Evolutionary conservation across 2,113 vertebrate species (phyloP).

Genomic region (Chlorocebus sabaeus): DNA sequence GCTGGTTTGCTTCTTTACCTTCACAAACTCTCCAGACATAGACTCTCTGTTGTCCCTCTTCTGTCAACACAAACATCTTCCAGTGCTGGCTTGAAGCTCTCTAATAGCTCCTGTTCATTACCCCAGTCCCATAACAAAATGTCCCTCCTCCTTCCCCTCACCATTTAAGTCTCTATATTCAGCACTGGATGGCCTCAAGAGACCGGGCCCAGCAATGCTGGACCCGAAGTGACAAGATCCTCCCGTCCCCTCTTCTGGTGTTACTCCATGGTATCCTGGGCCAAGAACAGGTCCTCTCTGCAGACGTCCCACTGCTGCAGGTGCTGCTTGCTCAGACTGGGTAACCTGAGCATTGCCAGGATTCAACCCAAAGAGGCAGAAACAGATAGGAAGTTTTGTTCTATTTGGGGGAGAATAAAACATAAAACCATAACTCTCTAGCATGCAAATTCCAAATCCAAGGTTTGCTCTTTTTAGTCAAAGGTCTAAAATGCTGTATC

Average conservation of each 20-base stretch:
- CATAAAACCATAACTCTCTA: not conserved
- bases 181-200: not conserved
- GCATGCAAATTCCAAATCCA: slow-evolving; percentile 13
- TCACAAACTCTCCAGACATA: not conserved
- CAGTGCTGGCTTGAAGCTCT: rapidly evolving
- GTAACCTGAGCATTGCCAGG: not conserved
- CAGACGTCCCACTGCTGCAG: not conserved
- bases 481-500: not conserved
- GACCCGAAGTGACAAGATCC: not conserved
- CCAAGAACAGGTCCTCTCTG: not conserved
- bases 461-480: not conserved
- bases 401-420: slow-evolving; percentile 1
- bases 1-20: not conserved
- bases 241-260: not conserved
- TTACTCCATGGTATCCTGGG: not conserved
- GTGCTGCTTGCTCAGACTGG: not conserved
- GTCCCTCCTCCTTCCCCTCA: not conserved
- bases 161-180: rapidly evolving
- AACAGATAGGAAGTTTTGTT: slow-evolving; percentile 37
- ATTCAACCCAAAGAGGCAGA: not conserved
- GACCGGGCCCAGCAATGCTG: not conserved
- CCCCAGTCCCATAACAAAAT: not conserved
- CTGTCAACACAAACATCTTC: not conserved
- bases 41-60: not conserved
- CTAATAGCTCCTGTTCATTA: not conserved